A percentile compares a stretch with the other conserved stretches of the same genome.
These are phyloP conservation scores for Pollenia griseotomentosa DNA, from an alignment of 2,888 invertebrate genomes.

Conservation along the genomic window DNA sequence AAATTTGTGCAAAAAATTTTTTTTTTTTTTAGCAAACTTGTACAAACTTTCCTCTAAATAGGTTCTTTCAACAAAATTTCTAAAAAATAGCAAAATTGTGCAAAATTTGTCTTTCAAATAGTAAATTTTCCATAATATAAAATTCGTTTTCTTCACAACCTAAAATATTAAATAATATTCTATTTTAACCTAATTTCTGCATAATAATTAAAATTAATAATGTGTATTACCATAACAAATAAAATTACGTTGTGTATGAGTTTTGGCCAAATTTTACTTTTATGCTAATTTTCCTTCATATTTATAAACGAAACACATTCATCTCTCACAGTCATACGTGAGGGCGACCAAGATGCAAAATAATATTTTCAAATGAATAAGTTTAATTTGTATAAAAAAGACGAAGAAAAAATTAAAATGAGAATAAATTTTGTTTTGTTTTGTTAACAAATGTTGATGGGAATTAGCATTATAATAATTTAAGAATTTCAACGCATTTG, in stretches of 20 bases:
- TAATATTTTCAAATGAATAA: not conserved
- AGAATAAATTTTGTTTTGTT: not conserved
- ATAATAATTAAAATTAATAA: not conserved
- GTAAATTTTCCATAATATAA: not conserved
- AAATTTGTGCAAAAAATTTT: too few species aligned
- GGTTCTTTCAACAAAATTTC: too few species aligned
- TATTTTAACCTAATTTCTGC: not conserved
- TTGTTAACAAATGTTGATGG: constrained; percentile 22
- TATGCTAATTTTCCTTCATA: not conserved
- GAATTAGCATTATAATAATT: constrained; percentile 22
- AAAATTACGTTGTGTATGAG: not conserved
- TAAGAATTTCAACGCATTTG: not conserved
- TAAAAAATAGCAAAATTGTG: too few species aligned
- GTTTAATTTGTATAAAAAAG: not conserved
- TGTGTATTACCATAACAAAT: not conserved
- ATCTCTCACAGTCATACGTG: not conserved
- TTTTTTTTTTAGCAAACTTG: too few species aligned
- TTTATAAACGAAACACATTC: not conserved
- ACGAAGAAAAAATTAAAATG: not conserved
- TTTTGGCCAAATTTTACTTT: not conserved
- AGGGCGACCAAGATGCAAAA: not conserved
- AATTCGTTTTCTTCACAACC: not conserved
- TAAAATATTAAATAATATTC: too few species aligned
- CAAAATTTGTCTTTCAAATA: too few species aligned
- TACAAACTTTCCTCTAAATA: too few species aligned